phyloP scores from a whole-genome alignment of 1,140 invertebrate species.

The Drosophila tropicalis region DNA sequence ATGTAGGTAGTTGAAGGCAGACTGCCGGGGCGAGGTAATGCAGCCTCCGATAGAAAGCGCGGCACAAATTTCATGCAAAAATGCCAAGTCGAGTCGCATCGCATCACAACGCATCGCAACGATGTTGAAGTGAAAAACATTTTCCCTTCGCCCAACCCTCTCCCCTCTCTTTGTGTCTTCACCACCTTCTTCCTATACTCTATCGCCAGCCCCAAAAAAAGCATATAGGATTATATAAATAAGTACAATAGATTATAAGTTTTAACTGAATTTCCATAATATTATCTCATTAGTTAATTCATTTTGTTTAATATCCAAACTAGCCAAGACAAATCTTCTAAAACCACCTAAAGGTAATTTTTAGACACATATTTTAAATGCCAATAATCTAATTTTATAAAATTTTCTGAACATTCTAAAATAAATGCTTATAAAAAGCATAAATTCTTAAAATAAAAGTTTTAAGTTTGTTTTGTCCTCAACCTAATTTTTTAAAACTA shows the following conservation, averaged over 20 bases:
- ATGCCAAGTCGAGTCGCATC: conserved; percentile 38
- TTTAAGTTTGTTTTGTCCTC: too few species aligned
- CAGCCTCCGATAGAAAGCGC: conserved; percentile 15
- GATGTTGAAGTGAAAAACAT: conserved; percentile 26
- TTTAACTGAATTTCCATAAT: background rate
- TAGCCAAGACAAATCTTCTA: too few species aligned
- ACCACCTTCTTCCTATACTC: conserved; percentile 14
- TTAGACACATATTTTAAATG: too few species aligned
- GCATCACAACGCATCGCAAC: conserved; percentile 11
- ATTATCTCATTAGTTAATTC: too few species aligned
- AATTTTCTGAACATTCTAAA: too few species aligned
- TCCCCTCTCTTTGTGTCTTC: too few species aligned
- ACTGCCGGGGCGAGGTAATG: background rate
- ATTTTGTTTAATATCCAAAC: too few species aligned
- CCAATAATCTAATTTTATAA: too few species aligned
- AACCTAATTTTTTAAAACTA: too few species aligned
- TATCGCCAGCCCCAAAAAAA: background rate
- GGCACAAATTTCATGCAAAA: conserved; percentile 53
- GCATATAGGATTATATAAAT: background rate
- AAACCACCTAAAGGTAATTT: too few species aligned
- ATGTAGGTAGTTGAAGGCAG: background rate
- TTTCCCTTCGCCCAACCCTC: background rate
- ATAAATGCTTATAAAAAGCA: too few species aligned
- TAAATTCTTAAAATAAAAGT: too few species aligned
- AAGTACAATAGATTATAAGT: background rate